phyloP scores from a whole-genome alignment of 2,797 vertebrate species.

The Poeciliopsis presidionis region DNA sequence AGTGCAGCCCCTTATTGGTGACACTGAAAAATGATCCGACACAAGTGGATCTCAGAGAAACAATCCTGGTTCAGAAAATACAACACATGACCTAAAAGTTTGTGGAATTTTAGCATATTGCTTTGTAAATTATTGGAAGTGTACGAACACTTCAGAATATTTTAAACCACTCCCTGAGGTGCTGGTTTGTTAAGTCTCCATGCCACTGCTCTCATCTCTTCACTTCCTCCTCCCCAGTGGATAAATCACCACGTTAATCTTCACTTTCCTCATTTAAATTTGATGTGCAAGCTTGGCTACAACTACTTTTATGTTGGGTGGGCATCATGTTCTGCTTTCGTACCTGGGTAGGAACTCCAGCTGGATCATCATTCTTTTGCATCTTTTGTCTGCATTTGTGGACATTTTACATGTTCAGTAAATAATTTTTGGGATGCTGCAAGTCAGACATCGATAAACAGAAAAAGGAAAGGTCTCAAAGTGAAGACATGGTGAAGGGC shows the following conservation, averaged over 20 bases:
- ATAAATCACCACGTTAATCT: neutral
- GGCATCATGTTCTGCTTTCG: neutral
- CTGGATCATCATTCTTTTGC: neutral
- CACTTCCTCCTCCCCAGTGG: neutral
- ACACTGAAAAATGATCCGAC: neutral
- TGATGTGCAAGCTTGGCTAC: neutral
- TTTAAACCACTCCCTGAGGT: neutral
- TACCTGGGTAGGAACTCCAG: neutral
- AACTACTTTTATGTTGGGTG: neutral
- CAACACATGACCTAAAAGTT: neutral
- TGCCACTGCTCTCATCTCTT: neutral
- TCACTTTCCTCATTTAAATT: neutral
- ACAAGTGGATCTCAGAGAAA: too few species aligned
- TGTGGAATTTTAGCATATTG: neutral
- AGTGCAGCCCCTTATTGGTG: neutral
- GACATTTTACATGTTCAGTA: neutral
- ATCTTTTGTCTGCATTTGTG: neutral
- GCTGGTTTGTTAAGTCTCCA: neutral
- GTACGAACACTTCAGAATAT: neutral
- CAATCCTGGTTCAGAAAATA: neutral
- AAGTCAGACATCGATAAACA: conserved; percentile 31
- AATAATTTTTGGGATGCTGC: conserved; percentile 12
- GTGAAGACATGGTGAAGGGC: conserved; percentile 53
- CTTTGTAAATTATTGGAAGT: neutral
- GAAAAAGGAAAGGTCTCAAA: conserved; percentile 33